These are phyloP conservation scores for Drosophila truncata DNA, from an alignment of 1,140 invertebrate genomes.

Conservation along the genomic window DNA sequence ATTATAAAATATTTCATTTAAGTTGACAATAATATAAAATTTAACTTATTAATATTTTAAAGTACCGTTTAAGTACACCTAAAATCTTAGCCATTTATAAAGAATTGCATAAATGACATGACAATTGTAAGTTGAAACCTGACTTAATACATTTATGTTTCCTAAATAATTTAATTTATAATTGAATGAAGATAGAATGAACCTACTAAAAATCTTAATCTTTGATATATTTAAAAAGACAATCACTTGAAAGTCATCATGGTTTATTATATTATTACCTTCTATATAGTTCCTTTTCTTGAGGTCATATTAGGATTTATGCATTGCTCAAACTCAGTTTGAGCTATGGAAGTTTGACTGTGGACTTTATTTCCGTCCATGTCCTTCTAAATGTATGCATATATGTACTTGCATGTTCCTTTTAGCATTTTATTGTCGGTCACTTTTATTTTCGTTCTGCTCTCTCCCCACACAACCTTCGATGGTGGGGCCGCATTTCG, in stretches of 20 bases:
- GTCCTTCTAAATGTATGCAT: slow-evolving; percentile 16
- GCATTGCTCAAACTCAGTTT: background rate
- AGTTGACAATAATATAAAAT: too few species aligned
- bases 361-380: slow-evolving; percentile 17
- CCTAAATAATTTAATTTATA: too few species aligned
- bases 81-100: too few species aligned
- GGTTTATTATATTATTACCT: background rate
- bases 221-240: background rate
- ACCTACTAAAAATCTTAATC: too few species aligned
- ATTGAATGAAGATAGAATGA: too few species aligned
- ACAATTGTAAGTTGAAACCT: too few species aligned
- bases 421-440: slow-evolving; percentile 51
- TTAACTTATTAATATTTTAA: too few species aligned
- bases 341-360: slow-evolving; percentile 2
- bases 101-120: too few species aligned
- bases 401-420: slow-evolving; percentile 37
- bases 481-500: slow-evolving; percentile 16
- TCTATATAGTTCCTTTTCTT: background rate
- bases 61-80: too few species aligned
- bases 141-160: too few species aligned
- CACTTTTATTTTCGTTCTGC: slow-evolving; percentile 53
- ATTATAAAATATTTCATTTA: too few species aligned
- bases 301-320: background rate
- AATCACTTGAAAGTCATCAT: background rate
- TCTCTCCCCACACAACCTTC: slow-evolving; percentile 11